Evolutionary conservation across 2,113 vertebrate genomes (phyloP), one percentile per base, ranked within the genome.

Genomic region (Panthera tigris): DNA sequence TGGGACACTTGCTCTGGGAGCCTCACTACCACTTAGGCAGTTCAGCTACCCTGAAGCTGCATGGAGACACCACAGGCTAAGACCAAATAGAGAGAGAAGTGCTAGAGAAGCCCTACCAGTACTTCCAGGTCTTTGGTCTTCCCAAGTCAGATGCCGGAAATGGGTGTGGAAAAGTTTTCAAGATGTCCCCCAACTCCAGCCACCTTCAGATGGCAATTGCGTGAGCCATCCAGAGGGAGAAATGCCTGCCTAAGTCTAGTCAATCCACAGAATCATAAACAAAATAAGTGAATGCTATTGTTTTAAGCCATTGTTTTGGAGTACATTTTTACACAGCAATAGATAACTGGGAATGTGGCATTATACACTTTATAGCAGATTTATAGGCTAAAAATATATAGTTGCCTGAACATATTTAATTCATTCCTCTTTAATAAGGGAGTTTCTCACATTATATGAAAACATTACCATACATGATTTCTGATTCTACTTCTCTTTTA

Each of bases 381-480:
- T 68, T 88, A 52, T 45, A 41, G 16, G 33, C 4, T 78, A 82
- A 85, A 89, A 93, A 19, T 74, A 48, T 29, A 10, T 52, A 36
- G 10, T 85, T 96, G 3, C 4, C 48, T 57, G 57, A 73, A 57
- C 10, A 66, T 8, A 84, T 71, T 18, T 55, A 48, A 48, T 71
- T 50, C 15, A 79, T 48, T 57, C n/a, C 21, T 96, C 7, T 94
- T 78, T 86, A 80, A 41, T 82, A 89, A 76, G 1, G 52, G 8
- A 13, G 78, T 81, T 39, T 94, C 33, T 29, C 12, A 52, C 13
- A 61, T 89, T 63, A 48, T n/a, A 33, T 16, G 19, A 79, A 87
- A 84, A 68, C 57, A 91, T 80, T 84, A 74, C 65, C 15, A 27
- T 81, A 14, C 1, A 13, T 45, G 13, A 97, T 87, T 95, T 81